Percentiles rank a stretch among this genome's conserved stretches.
Conservation (phyloP, 2,888 invertebrate species). For the Drosophila cognata region DNA sequence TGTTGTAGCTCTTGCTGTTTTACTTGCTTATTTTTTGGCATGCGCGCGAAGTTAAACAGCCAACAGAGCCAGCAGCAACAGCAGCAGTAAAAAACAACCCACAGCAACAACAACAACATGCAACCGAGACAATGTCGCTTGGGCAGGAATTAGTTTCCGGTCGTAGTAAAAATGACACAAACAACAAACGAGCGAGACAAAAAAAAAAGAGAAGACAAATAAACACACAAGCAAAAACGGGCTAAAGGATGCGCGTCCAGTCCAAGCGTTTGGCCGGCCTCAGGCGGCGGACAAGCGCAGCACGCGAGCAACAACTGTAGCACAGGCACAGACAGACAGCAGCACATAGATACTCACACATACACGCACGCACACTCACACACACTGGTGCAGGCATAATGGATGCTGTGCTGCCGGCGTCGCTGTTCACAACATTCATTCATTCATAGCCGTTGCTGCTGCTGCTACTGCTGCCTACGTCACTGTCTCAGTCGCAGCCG, state of each 20-base stretch:
- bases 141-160: constrained; percentile 81
- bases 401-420: constrained; percentile 68
- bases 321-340: constrained; percentile 28
- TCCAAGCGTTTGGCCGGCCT: constrained; percentile 30
- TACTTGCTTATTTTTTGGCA: constrained; percentile 73
- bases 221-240: constrained; percentile 59
- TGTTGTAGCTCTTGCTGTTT: constrained; percentile 25
- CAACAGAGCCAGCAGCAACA: constrained; percentile 33
- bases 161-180: constrained; percentile 80
- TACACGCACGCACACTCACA: constrained; percentile 22
- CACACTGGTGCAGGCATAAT: constrained; percentile 22
- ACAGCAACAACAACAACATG: constrained; percentile 22
- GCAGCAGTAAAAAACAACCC: constrained; percentile 15
- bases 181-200: constrained; percentile 42
- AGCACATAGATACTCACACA: constrained; percentile 19
- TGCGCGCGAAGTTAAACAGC: constrained; percentile 72
- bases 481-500: constrained; percentile 15
- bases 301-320: constrained; percentile 62
- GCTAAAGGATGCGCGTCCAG: constrained; percentile 66
- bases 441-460: constrained; percentile 57
- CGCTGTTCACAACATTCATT: constrained; percentile 59
- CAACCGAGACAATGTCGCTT: constrained; percentile 58
- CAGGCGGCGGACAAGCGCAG: constrained; percentile 62
- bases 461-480: constrained; percentile 20
- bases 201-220: constrained; percentile 39